A percentile compares a stretch with the other conserved stretches of the same genome.
phyloP scores from a whole-genome alignment of 2,888 invertebrate genomes.

The Nebria brevicollis region DNA sequence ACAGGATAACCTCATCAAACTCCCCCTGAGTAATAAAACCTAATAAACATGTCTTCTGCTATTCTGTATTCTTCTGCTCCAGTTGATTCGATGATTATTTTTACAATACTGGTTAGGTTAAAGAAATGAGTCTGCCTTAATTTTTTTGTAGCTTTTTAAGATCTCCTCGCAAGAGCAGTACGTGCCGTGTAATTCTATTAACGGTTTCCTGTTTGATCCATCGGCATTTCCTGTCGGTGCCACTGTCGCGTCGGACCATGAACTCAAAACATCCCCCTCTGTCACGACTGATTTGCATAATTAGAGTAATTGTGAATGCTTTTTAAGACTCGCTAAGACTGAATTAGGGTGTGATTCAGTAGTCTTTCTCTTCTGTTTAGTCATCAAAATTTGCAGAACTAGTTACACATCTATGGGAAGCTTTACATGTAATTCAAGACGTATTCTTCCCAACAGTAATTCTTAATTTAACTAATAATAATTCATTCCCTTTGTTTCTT shows the following conservation, averaged over 20 bases:
- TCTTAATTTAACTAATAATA: too few species aligned
- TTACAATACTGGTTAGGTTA: background rate
- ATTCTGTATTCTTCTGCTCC: background rate
- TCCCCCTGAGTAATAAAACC: conserved; percentile 6
- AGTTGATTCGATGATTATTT: background rate
- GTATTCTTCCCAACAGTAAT: too few species aligned
- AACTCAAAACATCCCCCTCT: background rate
- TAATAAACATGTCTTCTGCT: background rate
- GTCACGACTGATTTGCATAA: conserved; percentile 7
- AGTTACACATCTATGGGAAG: background rate
- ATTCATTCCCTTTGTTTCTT: too few species aligned
- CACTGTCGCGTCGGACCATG: conserved; percentile 22
- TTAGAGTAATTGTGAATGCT: background rate
- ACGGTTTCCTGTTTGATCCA: conserved; percentile 29
- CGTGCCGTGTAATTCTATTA: conserved; percentile 31
- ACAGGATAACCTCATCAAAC: background rate
- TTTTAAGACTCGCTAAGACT: background rate
- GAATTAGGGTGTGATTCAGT: background rate
- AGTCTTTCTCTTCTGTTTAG: background rate
- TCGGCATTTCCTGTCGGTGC: conserved; percentile 23
- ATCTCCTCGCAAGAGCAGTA: background rate
- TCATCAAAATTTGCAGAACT: background rate
- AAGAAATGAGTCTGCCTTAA: background rate
- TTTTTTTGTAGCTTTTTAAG: background rate
- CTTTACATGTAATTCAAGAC: too few species aligned